Evolutionary conservation across 2,797 vertebrate genomes (phyloP), one percentile per base, ranked within the genome.

Genomic region (Alcedo quadribrachys): DNA sequence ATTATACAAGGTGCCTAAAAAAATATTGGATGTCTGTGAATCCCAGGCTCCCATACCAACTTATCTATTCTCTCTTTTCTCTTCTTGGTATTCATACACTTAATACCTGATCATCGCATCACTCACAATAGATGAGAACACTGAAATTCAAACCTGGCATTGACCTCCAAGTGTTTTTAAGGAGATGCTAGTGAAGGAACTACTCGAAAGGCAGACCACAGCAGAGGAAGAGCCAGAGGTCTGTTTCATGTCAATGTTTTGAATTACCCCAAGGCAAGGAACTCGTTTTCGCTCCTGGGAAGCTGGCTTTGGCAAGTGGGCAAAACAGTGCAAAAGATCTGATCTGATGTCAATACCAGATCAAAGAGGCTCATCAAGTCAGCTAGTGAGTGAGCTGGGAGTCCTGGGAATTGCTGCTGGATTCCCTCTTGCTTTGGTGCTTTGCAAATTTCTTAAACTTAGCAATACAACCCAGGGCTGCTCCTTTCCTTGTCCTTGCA

Each of bases 331-430:
- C 76, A 95, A 80, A 84, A 82, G 89, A 95, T 82, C 73, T 81
- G 79, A 94, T 96, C 55, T 68, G 82, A 95, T 95, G 91, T 90
- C 91, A 94, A 88, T 93, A 90, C 28, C 68, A 94, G 85, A 96
- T 96, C 94, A 97, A 96, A 97, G 79, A 70, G 48, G 84, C 75
- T 91, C 75, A 63, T 93, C 93, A 91, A 96, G 90, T 91, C 83
- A 93, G 82, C 73, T 35, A 63, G 79, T 58, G 55, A 97, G 93
- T 65, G 87, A 92, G 82, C 74, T 1, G 30, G 54, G 66, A 92
- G 40, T 40, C 62, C 40, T 60, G 89, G 85, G 94, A 93, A 86
- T 93, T 81, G 60, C 65, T 70, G 65, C 45, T 78, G 65, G 65
- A 92, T 91, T 94, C 71, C 53, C 45, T 33, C 54, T 74, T 85